Base-by-base conservation (phyloP, 2,888 invertebrate species). In the Drosophila tanythrix region DNA sequence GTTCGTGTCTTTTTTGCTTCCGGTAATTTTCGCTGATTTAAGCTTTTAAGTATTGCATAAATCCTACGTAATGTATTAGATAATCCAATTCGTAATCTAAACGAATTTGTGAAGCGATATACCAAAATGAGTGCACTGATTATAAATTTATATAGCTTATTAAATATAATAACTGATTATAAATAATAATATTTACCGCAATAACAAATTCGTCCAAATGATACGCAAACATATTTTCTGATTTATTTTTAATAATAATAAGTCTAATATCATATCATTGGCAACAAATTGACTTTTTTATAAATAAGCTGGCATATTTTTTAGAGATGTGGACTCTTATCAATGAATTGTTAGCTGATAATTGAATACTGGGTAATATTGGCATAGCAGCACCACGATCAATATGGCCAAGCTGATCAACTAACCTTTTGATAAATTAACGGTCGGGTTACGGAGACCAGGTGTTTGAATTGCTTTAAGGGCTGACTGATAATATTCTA, bases 221-320 rank as follows among this genome's bases (percentile, higher is more conserved):
- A 56, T 56, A 56, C 40, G 56, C 2, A 13, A n/a, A 56, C 40
- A 13, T 56, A 38, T 56, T 29, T 56, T 40, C 15, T 38, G 21
- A 31, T 40, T 43, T 57, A 43, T 31, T 57, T 25, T 38, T 15
- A 31, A 40, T 43, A 40, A 21, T 40, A 57, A 57, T 40, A 29
- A n/a, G 56, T 21, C 40, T 57, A 21, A 62, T 27, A 55, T 51
- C 33, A 35, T 43, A 27, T 15, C 57, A 57, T 43, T 57, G 40
- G 31, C 31, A 57, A 21, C 40, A 43, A 57, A 57, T 57, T 43
- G 43, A 40, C 31, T 57, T 21, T 52, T 10, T 13, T 15, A 33
- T 25, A 33, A 51, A 21, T 33, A 52, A n/a, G 52, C 33, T 21
- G n/a, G n/a, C 27, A 21, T 31, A 43, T 57, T 43, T 15, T 31